Base-by-base conservation (phyloP, 2,797 vertebrate genomes). In the Sebastes nivosus region DNA sequence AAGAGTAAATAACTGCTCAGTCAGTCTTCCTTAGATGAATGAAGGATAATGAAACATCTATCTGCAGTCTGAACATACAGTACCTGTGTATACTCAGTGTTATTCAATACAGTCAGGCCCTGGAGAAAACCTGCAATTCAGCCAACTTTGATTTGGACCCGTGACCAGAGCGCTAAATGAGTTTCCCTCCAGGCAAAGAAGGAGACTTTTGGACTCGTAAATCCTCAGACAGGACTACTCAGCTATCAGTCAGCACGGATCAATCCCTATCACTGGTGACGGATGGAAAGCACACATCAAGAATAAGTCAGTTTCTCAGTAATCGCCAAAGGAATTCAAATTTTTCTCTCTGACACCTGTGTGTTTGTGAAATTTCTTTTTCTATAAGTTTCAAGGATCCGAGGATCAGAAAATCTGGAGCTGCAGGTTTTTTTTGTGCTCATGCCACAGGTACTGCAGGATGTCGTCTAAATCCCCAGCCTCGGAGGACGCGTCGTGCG, bases 371-470 rank as follows among this genome's bases (percentile, higher is more conserved):
- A 57, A 65, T 60, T 32, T 30, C 2, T 3, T 66, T 74, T 75
- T 50, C 32, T 27, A 59, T 20, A 18, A 24, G 24, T 72, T 77
- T 70, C 3, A 18, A 42, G 13, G 20, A 54, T 63, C 25, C 2
- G 27, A n/a, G 20, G 22, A 71, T 80, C 16, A 36, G 16, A 58
- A 50, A 55, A 34, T 22, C 3, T 8, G 24, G 12, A 50, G 32
- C 20, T 8, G 6, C 60, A 55, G 11, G 67, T 14, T 29, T 8
- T 24, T 6, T 27, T 58, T 65, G 54, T 22, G 70, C 29, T 30
- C 6, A 1, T 72, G 79, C 80, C 67, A 88, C 86, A 89, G 84
- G 87, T 88, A 55, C 60, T 1, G 72, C 69, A 64, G 66, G 72
- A 70, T 61, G 77, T 79, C 1, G 3, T 7, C 57, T 84, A 57